These are phyloP conservation scores for Brachyistius frenatus DNA, from an alignment of 2,113 vertebrate genomes.

Conservation along the genomic window DNA sequence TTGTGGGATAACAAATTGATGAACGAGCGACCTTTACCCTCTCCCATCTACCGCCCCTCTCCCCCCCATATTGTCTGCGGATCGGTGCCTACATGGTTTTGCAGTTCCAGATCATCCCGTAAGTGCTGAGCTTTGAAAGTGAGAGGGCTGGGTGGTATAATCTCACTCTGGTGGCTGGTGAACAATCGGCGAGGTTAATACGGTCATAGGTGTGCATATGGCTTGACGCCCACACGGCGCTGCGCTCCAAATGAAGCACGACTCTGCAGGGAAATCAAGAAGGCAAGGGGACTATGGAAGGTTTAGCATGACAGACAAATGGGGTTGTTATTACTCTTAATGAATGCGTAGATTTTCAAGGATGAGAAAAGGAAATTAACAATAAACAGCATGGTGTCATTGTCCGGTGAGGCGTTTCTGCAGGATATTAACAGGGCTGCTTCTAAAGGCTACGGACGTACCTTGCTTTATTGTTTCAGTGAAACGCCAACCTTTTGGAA, in stretches of 20 bases:
- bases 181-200: conserved; percentile 67
- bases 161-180: conserved; percentile 67
- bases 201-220: conserved; percentile 66
- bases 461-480: too few relatives aligned
- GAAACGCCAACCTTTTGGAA: too few relatives aligned
- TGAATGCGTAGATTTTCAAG: conserved; percentile 34
- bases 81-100: conserved; percentile 59
- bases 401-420: too few relatives aligned
- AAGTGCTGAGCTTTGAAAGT: conserved; percentile 72
- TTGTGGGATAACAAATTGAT: conserved; percentile 67
- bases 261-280: conserved; percentile 70
- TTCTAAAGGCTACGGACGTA: too few relatives aligned
- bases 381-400: too few relatives aligned
- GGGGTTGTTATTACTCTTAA: conserved; percentile 54
- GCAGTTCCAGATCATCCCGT: conserved; percentile 59
- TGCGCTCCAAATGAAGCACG: conserved; percentile 41
- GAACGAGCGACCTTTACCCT: conserved; percentile 64
- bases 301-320: conserved; percentile 46
- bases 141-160: conserved; percentile 42
- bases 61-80: conserved; percentile 57
- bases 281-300: conserved; percentile 8
- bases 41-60: conserved; percentile 52
- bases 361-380: background rate
- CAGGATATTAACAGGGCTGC: too few relatives aligned
- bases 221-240: conserved; percentile 5